Base-by-base conservation (phyloP, 1,140 invertebrate species). In the Octopus bimaculoides region DNA sequence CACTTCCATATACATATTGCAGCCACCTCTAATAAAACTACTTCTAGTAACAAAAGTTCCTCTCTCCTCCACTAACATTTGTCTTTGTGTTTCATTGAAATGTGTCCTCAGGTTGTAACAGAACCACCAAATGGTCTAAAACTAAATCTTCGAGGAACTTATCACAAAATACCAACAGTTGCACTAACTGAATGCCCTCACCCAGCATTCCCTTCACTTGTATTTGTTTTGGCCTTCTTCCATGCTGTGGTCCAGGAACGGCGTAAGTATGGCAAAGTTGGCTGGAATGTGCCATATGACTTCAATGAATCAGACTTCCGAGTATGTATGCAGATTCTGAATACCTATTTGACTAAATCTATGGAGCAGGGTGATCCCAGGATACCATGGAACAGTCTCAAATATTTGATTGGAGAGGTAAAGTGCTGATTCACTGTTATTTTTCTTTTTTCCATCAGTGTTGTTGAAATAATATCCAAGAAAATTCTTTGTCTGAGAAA, bases 201-300 rank as follows among this genome's bases (percentile, higher is more conserved):
- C 90, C 89, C 92, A 0, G 91, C 92, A 17, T 97, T 94, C 89
- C 94, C 94, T 84, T 91, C 95, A 54, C 89, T 97, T 0, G 91
- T 97, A 61, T 97, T 95, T 86, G 95, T 96, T 2, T 89, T 97
- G 8, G 94, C 95, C 1, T 97, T 97, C 90, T 97, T 97, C 90
- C 96, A 97, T 88, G 95, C 95, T 52, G 95, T 97, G 4, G 93
- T 97, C 14, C 86, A 95, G 93, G 96, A 97, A 89, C 92, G 96
- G 74, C 92, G 95, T 84, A 97, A 96, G 89, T 97, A 97, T 87
- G 95, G 94, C 84, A 97, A 97, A 91, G 95, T 97, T 79, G 96
- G 96, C 4, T 97, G 96, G 96, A 98, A 97, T 86, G 95, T 97
- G 80, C 92, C 92, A 71, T 97, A 97, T 87, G 96, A 97, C 91